These are phyloP conservation scores for Melanogrammus aeglefinus DNA, from an alignment of 2,797 vertebrate genomes.

Conservation along the genomic window DNA sequence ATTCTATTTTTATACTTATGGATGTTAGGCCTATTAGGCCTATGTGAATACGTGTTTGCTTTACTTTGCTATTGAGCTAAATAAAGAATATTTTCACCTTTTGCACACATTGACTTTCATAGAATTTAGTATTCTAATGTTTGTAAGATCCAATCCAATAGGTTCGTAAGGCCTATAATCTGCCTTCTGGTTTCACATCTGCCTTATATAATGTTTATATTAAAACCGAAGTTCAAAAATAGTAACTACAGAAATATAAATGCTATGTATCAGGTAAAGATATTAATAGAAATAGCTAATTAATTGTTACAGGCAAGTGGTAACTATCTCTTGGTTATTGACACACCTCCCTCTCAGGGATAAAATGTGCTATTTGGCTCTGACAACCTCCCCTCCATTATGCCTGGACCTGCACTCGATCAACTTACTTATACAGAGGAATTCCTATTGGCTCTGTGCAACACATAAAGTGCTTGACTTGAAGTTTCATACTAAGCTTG, in stretches of 20 bases:
- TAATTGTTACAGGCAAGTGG: background rate
- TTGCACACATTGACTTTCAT: background rate
- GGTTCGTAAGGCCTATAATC: background rate
- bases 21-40: background rate
- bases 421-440: background rate
- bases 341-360: background rate
- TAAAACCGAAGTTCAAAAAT: background rate
- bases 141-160: background rate
- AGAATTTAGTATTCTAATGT: background rate
- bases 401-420: background rate
- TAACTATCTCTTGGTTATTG: background rate
- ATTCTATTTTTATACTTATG: conserved; percentile 5
- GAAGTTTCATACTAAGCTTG: background rate
- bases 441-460: background rate
- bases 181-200: background rate
- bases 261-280: background rate
- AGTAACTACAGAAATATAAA: background rate
- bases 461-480: background rate
- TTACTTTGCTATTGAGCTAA: background rate
- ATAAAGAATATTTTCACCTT: conserved; percentile 3
- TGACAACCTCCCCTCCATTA: background rate
- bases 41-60: background rate
- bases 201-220: background rate
- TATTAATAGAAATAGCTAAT: background rate
- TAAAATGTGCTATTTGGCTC: background rate